Percentiles rank a stretch among this genome's conserved stretches.
phyloP scores from a whole-genome alignment of 2,888 invertebrate species.

The Adineta ricciae region DNA sequence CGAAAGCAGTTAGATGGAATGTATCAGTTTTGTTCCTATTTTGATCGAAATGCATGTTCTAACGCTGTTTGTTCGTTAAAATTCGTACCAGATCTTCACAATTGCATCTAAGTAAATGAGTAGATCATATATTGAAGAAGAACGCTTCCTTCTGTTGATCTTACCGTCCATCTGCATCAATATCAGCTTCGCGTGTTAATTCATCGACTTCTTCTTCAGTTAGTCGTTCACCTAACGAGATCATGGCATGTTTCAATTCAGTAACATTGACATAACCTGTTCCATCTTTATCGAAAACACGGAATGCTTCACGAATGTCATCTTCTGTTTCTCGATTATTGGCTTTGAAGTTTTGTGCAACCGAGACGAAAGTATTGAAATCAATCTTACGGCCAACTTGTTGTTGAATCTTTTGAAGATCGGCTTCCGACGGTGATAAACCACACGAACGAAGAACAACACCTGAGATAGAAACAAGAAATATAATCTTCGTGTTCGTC shows the following conservation, averaged over 20 bases:
- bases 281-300: conserved; percentile 20
- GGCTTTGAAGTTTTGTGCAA: conserved; percentile 8
- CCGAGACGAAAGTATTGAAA: neutral
- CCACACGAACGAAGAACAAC: conserved; percentile 18
- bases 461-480: neutral
- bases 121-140: too few species aligned
- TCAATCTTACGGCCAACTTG: conserved; percentile 10
- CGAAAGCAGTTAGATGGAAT: neutral
- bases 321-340: conserved; percentile 9
- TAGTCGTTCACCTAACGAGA: conserved; percentile 2
- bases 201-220: conserved; percentile 14
- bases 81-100: conserved; percentile 21
- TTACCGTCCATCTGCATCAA: conserved; percentile 14
- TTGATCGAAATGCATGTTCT: neutral
- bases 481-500: too few species aligned
- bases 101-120: neutral
- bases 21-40: neutral
- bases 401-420: conserved; percentile 12
- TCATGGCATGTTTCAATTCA: conserved; percentile 11
- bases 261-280: conserved; percentile 1
- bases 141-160: too few species aligned
- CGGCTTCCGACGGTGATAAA: conserved; percentile 19
- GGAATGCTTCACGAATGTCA: conserved; percentile 18
- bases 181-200: conserved; percentile 17
- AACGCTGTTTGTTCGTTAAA: conserved; percentile 22